Evolutionary conservation across 2,113 vertebrate species (phyloP), one percentile per base, ranked within the genome.

Genomic region (Chunga burmeisteri): DNA sequence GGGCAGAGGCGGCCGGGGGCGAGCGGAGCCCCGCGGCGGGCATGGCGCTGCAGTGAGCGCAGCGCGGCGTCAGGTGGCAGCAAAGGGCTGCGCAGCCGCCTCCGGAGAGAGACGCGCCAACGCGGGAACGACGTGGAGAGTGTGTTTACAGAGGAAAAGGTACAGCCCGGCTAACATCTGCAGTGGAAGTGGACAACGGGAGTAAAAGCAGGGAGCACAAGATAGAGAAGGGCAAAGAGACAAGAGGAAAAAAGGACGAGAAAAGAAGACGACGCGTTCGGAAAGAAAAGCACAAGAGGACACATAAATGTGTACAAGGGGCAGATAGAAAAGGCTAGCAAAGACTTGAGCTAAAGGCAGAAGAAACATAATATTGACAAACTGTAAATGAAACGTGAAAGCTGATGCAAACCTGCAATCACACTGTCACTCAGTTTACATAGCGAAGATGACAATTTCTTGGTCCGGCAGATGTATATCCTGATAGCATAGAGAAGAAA

Each of bases 241-340:
- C 2, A 22, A 40, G 10, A 78, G 19, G 15, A 49, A 91, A 52
- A 67, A 93, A 65, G 15, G 16, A 62, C 12, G 9, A 80, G 38
- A 59, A 61, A 77, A 70, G 16, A 77, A 36, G 53, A 46, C 5
- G 0, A 40, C 3, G 13, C 2, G 20, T 58, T 72, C 62, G 27
- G 29, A 75, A 88, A 74, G 46, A 47, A 84, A 80, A 77, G 29
- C 27, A 49, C 9, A 19, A 23, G 27, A 90, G 7, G 38, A 16
- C 40, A 13, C 0, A 0, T 13, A 61, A 6, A 2, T 27, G 36
- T 7, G 7, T 47, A 7, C 8, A 22, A 56, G 25, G 49, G 29
- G 8, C 88, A 84, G 50, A 34, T 16, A 55, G 52, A 56, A 78
- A 44, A 88, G 11, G 27, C 16, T 23, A 52, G 58, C 34, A 61